Evolutionary conservation across 2,113 vertebrate genomes (phyloP).

Genomic region (Strix uralensis): DNA sequence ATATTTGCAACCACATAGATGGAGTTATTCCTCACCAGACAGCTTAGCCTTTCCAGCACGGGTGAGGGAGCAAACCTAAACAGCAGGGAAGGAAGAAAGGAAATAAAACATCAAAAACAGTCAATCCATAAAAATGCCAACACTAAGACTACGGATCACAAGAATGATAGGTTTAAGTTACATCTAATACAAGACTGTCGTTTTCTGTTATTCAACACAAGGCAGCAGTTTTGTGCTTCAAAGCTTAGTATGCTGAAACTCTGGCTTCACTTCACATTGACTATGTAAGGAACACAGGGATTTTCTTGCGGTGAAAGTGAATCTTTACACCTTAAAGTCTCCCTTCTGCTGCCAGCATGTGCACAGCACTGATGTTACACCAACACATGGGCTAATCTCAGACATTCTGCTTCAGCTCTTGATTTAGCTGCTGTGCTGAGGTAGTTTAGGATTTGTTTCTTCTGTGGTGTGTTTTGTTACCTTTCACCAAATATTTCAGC

Average conservation of each 20-base stretch:
- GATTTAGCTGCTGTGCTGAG: not conserved
- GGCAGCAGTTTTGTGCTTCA: not conserved
- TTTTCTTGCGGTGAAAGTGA: not conserved
- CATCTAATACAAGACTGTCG: not conserved
- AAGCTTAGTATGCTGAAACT: not conserved
- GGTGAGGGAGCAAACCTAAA: slow-evolving; percentile 36
- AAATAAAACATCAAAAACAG: not conserved
- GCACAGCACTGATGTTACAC: not conserved
- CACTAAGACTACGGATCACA: not conserved
- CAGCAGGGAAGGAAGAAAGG: not conserved
- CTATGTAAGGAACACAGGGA: not conserved
- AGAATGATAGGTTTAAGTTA: not conserved
- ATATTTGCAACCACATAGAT: slow-evolving; percentile 84
- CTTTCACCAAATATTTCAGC: not conserved
- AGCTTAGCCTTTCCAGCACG: slow-evolving; percentile 74
- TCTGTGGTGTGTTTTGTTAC: not conserved
- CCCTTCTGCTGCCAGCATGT: accelerated
- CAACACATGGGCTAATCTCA: not conserved
- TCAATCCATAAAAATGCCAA: not conserved
- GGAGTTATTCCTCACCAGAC: slow-evolving; percentile 71
- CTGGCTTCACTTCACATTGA: not conserved
- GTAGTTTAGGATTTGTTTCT: not conserved
- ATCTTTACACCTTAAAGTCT: not conserved
- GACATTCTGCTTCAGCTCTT: not conserved
- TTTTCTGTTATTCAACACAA: not conserved